phyloP scores from a whole-genome alignment of 2,797 vertebrate species.

The Acanthiza pusilla region DNA sequence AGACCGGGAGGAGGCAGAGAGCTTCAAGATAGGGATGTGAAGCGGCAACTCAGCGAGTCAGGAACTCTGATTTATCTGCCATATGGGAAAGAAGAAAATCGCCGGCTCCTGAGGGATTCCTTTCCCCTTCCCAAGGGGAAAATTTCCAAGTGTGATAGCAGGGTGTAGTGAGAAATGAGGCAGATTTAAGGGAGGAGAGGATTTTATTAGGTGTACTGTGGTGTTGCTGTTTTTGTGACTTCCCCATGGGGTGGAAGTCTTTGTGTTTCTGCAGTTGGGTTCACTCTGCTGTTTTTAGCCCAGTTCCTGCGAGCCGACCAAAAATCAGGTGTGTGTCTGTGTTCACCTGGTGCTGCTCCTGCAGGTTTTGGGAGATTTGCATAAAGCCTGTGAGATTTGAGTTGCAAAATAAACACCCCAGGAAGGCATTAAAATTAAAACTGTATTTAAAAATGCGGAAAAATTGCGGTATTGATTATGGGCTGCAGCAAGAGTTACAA shows the following conservation, averaged over 20 bases:
- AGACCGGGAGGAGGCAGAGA: rapidly evolving
- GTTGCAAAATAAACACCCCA: not conserved
- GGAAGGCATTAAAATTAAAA: not conserved
- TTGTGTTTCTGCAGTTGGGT: not conserved
- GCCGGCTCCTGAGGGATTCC: not conserved
- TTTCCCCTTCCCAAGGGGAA: not conserved
- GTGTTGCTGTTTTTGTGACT: not conserved
- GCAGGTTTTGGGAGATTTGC: not conserved
- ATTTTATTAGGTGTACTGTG: not conserved
- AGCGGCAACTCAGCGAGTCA: not conserved
- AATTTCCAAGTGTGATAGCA: not conserved
- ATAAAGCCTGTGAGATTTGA: not conserved
- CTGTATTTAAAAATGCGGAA: not conserved
- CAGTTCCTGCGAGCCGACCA: not conserved
- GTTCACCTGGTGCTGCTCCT: rapidly evolving
- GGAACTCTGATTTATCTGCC: conserved; percentile 17
- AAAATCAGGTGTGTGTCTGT: not conserved
- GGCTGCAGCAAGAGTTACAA: not conserved
- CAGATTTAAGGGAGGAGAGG: conserved; percentile 11
- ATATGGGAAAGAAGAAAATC: not conserved
- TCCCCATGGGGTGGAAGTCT: not conserved
- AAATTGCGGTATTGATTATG: rapidly evolving
- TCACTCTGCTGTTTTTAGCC: not conserved
- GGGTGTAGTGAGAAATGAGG: not conserved
- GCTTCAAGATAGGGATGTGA: not conserved